Evolutionary conservation across 2,797 vertebrate genomes (phyloP).

Genomic region (Peromyscus melanophrys): DNA sequence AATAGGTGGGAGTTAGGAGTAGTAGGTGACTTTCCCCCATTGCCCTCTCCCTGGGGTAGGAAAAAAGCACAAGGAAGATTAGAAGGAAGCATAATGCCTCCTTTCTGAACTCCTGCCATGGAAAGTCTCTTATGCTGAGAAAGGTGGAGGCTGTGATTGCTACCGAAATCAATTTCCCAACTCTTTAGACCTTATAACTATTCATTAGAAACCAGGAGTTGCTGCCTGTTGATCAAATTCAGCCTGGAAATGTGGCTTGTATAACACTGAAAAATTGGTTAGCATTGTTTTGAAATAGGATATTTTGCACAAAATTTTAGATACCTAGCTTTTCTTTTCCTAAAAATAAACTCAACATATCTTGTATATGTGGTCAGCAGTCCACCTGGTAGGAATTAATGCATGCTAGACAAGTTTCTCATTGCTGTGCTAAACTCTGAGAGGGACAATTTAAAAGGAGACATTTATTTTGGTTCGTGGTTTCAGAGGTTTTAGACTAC

Average conservation of each 20-base stretch:
- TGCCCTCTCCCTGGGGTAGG: too few species aligned
- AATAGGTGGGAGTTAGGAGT: background rate
- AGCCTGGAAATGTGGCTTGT: background rate
- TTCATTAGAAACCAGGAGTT: constrained; percentile 3
- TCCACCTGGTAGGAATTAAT: background rate
- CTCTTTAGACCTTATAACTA: background rate
- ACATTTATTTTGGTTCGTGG: background rate
- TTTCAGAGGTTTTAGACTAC: background rate
- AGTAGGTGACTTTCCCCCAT: background rate
- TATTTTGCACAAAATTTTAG: background rate
- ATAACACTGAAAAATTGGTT: background rate
- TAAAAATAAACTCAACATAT: background rate
- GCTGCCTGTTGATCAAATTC: background rate
- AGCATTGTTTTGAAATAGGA: background rate
- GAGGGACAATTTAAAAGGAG: background rate
- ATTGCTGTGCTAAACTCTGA: background rate
- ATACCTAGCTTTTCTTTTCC: constrained; percentile 30
- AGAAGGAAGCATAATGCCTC: background rate
- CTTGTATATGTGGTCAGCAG: background rate
- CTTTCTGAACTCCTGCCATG: background rate
- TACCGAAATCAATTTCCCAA: background rate
- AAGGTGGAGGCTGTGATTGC: background rate
- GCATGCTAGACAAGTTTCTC: background rate
- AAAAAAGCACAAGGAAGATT: background rate
- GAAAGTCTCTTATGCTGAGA: background rate